Base-by-base conservation (phyloP, 2,797 vertebrate species). In the Champsocephalus gunnari region DNA sequence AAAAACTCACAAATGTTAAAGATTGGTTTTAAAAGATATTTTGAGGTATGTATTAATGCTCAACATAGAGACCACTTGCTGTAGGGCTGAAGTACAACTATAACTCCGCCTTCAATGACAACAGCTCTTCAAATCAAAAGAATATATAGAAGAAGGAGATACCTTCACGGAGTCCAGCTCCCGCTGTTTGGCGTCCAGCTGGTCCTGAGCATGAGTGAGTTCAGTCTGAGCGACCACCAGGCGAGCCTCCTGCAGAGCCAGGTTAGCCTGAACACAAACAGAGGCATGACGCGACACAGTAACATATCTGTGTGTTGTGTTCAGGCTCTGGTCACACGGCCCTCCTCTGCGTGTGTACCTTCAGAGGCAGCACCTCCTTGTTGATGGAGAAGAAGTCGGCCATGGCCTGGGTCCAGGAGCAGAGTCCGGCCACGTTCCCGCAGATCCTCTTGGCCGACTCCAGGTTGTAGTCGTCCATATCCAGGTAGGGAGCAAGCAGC, bases 381-480 rank as follows among this genome's bases (percentile, higher is more conserved):
- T 97, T 97, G 88, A 97, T 96, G 69, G 90, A 24, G 5, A 94
- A 96, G 89, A 96, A 97, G 81, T 96, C 95, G 32, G 79, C 95
- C 96, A 97, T 97, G 72, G 96, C 95, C 85, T 95, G 92, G 3
- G 96, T 97, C 96, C 96, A 97, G 67, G 96, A 96, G 84, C 95
- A 97, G 48, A 97, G 95, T 12, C 96, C 96, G 0, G 96, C 96
- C 70, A 97, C 96, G 48, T 96, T 97, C 12, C 96, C 96, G 66
- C 96, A 96, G 41, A 94, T 95, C 88, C 95, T 95, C 90, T 95
- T 97, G 75, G 96, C 96, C 9, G 93, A 87, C 48, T 97, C 96
- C 66, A 97, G 79, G 86, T 95, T 96, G 85, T 96, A 96, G 84
- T 97, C 96, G 0, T 97, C 96, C 96, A 96, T 96, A 3, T 85